These are phyloP conservation scores for Aphodius sticticus DNA, from an alignment of 2,888 invertebrate genomes.

Conservation along the genomic window DNA sequence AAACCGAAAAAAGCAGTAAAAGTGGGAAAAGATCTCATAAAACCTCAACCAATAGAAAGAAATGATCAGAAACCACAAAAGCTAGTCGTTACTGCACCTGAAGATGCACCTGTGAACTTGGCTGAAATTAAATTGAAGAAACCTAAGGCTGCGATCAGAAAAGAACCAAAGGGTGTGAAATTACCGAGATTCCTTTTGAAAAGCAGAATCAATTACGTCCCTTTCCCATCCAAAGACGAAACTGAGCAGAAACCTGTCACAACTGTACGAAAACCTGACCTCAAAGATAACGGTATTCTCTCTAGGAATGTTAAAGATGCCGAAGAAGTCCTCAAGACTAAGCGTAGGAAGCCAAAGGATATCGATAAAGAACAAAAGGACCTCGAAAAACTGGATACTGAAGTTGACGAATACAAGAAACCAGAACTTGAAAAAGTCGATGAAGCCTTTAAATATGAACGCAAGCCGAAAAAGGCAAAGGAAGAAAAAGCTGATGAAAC, in stretches of 20 bases:
- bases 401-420: constrained; percentile 59
- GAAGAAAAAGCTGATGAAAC: constrained; percentile 45
- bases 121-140: constrained; percentile 71
- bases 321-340: constrained; percentile 52
- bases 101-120: constrained; percentile 62
- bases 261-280: constrained; percentile 54
- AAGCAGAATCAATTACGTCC: constrained; percentile 71
- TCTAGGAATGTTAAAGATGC: constrained; percentile 63
- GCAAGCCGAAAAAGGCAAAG: constrained; percentile 42
- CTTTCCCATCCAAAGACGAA: constrained; percentile 57
- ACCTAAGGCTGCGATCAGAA: constrained; percentile 51
- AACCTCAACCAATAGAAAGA: constrained; percentile 34
- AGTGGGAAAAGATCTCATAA: constrained; percentile 33
- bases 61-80: constrained; percentile 66
- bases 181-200: constrained; percentile 75
- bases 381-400: constrained; percentile 59
- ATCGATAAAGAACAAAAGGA: constrained; percentile 55
- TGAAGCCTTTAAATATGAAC: constrained; percentile 50
- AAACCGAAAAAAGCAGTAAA: constrained; percentile 49
- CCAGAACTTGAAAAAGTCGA: constrained; percentile 56
- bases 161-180: constrained; percentile 48
- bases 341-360: constrained; percentile 55
- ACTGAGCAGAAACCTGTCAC: constrained; percentile 53
- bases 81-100: constrained; percentile 66
- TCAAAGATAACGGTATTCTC: constrained; percentile 58